These are phyloP conservation scores for Gasteruption jaculator DNA, from an alignment of 2,888 invertebrate species.

Conservation along the genomic window DNA sequence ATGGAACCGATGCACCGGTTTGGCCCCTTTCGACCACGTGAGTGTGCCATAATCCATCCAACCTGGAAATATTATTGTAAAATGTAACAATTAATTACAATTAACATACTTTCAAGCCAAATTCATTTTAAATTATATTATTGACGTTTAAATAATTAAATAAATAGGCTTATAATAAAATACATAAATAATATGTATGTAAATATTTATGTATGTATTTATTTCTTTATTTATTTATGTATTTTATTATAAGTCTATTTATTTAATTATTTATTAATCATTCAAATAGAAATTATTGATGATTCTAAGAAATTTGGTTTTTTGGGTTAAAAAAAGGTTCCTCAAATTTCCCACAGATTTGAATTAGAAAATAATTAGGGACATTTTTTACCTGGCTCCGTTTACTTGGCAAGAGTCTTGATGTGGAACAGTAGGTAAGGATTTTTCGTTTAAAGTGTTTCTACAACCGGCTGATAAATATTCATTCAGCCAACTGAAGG, in stretches of 20 bases:
- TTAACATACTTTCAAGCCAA: too few species aligned
- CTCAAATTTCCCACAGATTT: too few species aligned
- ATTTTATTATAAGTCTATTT: not conserved
- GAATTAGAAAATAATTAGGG: not conserved
- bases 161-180: not conserved
- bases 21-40: conserved; percentile 50
- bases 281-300: too few species aligned
- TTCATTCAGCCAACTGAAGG: conserved; percentile 54
- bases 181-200: too few species aligned
- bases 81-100: too few species aligned
- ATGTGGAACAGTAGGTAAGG: conserved; percentile 47
- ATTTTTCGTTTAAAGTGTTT: conserved; percentile 47
- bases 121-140: too few species aligned
- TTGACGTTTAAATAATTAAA: too few species aligned
- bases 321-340: too few species aligned
- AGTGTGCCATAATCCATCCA: conserved; percentile 53
- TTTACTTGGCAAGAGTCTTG: conserved; percentile 52
- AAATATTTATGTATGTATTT: too few species aligned
- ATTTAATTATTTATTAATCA: too few species aligned
- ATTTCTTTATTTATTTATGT: too few species aligned
- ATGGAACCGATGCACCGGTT: conserved; percentile 50
- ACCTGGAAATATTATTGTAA: conserved; percentile 43
- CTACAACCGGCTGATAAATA: conserved; percentile 53
- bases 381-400: conserved; percentile 48
- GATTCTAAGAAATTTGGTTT: not conserved